Percentiles rank a stretch among this genome's conserved stretches.
Conservation (phyloP, 2,113 vertebrate species). For the Myrmecobius fasciatus region DNA sequence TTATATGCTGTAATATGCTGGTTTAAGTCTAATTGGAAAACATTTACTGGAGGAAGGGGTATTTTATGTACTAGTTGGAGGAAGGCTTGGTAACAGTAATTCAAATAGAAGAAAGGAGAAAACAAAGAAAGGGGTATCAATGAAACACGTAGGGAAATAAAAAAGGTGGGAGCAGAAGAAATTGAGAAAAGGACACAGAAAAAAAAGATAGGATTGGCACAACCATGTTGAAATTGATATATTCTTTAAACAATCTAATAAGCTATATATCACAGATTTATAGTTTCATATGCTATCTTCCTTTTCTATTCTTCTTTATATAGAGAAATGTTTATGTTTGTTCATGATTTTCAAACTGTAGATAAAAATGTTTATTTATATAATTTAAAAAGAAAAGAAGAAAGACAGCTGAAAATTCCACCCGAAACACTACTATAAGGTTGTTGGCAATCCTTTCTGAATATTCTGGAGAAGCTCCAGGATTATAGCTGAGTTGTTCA, state of each 20-base stretch:
- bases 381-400: not conserved
- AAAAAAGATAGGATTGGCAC: too few species aligned
- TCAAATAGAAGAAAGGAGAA: not conserved
- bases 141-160: too few species aligned
- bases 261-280: not conserved
- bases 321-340: not conserved
- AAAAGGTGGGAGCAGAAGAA: too few species aligned
- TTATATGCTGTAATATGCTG: not conserved
- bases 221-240: too few species aligned
- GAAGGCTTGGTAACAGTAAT: not conserved
- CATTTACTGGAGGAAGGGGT: not conserved
- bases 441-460: not conserved
- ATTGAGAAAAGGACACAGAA: too few species aligned
- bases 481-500: not conserved
- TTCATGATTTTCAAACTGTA: not conserved
- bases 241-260: not conserved
- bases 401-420: not conserved
- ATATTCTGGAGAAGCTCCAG: not conserved
- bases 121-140: too few species aligned
- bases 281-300: not conserved
- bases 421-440: not conserved
- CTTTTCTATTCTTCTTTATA: not conserved
- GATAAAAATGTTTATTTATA: not conserved
- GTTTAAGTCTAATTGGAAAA: not conserved
- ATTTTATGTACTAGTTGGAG: not conserved